phyloP scores from a whole-genome alignment of 2,113 vertebrate genomes.

The Anser cygnoides region DNA sequence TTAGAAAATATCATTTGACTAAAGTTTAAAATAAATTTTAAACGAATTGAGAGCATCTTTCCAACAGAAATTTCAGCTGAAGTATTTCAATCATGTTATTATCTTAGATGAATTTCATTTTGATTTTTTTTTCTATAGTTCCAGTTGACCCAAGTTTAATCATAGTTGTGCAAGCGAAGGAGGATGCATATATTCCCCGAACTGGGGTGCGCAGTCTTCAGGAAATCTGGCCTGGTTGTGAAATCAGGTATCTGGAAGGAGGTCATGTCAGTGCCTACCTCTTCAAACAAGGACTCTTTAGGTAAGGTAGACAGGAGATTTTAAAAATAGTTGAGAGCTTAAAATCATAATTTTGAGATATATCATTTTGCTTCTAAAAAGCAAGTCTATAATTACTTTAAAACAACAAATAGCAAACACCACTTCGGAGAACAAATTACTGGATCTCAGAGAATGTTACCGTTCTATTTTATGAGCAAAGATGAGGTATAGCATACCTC shows the following conservation, averaged over 20 bases:
- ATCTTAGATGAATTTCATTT: not conserved
- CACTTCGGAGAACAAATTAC: not conserved
- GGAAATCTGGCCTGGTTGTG: conserved; percentile 98
- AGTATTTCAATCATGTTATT: accelerated
- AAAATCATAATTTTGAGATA: not conserved
- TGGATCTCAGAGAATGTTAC: not conserved
- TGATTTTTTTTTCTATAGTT: conserved; percentile 74
- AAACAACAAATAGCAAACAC: not conserved
- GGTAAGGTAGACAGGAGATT: conserved; percentile 73
- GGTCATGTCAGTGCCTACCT: conserved; percentile 97
- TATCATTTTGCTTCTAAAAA: not conserved
- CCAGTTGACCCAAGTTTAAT: conserved; percentile 96
- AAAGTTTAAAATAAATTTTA: not conserved
- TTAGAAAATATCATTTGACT: not conserved
- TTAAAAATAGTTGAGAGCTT: not conserved
- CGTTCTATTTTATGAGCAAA: not conserved
- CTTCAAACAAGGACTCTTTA: conserved; percentile 96
- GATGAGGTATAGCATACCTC: not conserved
- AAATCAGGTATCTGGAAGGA: conserved; percentile 92
- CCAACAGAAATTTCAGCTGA: not conserved
- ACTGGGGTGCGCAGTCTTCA: conserved; percentile 92
- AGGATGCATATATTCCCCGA: conserved; percentile 96
- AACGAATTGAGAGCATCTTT: not conserved
- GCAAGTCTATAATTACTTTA: not conserved
- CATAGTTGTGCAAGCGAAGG: conserved; percentile 94